Conservation (phyloP, 2,888 invertebrate species). For the Petrolisthes manimaculis region DNA sequence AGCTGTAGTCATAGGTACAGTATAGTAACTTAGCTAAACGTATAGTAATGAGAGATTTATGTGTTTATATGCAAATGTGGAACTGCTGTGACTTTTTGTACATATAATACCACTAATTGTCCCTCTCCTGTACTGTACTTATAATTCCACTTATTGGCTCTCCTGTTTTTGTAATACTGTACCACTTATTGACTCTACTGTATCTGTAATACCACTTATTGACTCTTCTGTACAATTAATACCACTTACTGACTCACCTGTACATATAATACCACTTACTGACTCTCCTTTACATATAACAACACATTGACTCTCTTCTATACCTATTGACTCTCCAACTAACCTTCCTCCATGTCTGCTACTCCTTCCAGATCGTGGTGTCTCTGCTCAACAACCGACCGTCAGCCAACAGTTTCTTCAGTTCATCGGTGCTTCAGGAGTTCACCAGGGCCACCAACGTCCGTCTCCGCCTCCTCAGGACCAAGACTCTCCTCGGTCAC, state of each 20-base stretch:
- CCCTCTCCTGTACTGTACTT: no score
- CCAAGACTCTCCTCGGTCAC: conserved; percentile 95
- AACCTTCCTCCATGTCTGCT: neutral
- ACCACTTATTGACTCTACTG: neutral
- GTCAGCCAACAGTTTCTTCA: conserved; percentile 92
- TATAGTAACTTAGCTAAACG: no score
- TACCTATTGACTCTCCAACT: neutral
- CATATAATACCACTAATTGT: no score
- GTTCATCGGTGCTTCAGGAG: conserved; percentile 91
- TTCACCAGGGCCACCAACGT: conserved; percentile 98
- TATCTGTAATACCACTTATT: neutral
- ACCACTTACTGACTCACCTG: neutral
- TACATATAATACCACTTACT: neutral
- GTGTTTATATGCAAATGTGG: no score
- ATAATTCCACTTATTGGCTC: no score
- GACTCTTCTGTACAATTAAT: no score
- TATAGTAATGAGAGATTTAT: no score
- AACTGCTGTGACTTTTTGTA: no score
- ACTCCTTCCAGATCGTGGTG: conserved; percentile 79
- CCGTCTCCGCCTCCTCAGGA: conserved; percentile 87
- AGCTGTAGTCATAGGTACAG: no score
- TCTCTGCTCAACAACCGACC: conserved; percentile 92
- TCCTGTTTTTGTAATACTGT: neutral
- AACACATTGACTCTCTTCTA: no score
- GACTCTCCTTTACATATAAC: neutral